These are phyloP conservation scores for Sceliomorpha sp. DNA, from an alignment of 2,888 invertebrate species.

Conservation along the genomic window DNA sequence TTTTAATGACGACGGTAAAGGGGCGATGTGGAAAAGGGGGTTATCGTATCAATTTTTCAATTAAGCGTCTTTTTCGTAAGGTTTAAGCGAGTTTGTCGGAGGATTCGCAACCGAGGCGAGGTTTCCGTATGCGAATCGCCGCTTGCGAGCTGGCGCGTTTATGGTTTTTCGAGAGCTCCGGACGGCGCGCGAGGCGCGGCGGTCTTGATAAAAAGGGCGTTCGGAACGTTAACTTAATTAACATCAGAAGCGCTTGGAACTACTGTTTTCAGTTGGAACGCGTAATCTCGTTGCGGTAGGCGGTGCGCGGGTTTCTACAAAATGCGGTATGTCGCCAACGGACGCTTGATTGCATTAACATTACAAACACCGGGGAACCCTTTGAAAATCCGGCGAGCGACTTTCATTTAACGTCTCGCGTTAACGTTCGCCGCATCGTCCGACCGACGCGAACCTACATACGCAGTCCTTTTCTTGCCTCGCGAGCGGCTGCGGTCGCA, in stretches of 20 bases:
- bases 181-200: conserved; percentile 9
- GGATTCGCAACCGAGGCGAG: too few relatives aligned
- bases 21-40: too few relatives aligned
- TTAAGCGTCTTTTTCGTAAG: too few relatives aligned
- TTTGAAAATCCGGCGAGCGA: conserved; percentile 41
- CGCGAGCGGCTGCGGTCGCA: too few relatives aligned
- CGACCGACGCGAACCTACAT: too few relatives aligned
- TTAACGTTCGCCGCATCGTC: conserved; percentile 32
- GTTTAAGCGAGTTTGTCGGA: too few relatives aligned
- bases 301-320: conserved; percentile 44
- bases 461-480: too few relatives aligned
- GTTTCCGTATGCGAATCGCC: too few relatives aligned
- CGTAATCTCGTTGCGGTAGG: conserved; percentile 51
- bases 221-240: conserved; percentile 37
- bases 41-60: too few relatives aligned
- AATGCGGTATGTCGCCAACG: conserved; percentile 46
- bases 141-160: too few relatives aligned
- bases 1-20: too few relatives aligned
- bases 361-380: conserved; percentile 43
- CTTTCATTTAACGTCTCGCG: conserved; percentile 38
- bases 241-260: conserved; percentile 17
- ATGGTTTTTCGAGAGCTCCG: conserved; percentile 18
- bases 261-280: conserved; percentile 42
- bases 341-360: conserved; percentile 52
- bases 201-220: conserved; percentile 25